Base-by-base conservation (phyloP, 2,797 vertebrate species). In the Ptychadena robeensis region DNA sequence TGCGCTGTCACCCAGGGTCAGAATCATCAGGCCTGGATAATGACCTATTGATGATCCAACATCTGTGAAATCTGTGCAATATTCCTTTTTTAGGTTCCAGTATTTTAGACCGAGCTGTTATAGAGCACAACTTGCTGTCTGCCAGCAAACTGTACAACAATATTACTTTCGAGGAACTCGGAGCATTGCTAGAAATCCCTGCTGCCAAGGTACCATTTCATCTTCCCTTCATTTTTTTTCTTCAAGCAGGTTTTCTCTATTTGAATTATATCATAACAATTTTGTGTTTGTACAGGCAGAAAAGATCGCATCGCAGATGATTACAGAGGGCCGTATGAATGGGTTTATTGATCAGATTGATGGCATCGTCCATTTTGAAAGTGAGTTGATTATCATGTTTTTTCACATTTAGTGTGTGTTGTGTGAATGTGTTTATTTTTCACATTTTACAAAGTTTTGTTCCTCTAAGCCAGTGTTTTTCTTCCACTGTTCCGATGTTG, bases 141-240 rank as follows among this genome's bases (percentile, higher is more conserved):
- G 98, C 98, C 7, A 99, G 98, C 91, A 99, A 99, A 91, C 96
- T 99, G 35, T 99, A 99, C 92, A 98, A 99, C 91, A 99, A 99
- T 89, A 99, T 99, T 87, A 99, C 98, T 0, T 99, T 99, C 88
- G 97, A 98, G 92, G 98, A 99, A 87, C 94, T 99, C 25, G 98
- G 98, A 88, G 98, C 98, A 0, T 92, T 99, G 86, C 88, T 99
- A 88, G 98, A 99, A 92, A 99, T 99, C 79, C 97, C 98, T 34
- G 97, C 98, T 57, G 97, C 97, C 65, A 99, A 99, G 95, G 98
- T 98, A 92, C 80, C 9, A 8, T 1, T 11, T 34, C 1, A 0
- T 31, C 14, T 12, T 65, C 10, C 27, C 44, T 44, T 0, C 11
- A 9, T 63, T 38, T 38, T 7, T 61, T 61, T 63, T 9, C 2